These are phyloP conservation scores for Neotragus moschatus DNA, from an alignment of 2,113 vertebrate species.

Conservation along the genomic window DNA sequence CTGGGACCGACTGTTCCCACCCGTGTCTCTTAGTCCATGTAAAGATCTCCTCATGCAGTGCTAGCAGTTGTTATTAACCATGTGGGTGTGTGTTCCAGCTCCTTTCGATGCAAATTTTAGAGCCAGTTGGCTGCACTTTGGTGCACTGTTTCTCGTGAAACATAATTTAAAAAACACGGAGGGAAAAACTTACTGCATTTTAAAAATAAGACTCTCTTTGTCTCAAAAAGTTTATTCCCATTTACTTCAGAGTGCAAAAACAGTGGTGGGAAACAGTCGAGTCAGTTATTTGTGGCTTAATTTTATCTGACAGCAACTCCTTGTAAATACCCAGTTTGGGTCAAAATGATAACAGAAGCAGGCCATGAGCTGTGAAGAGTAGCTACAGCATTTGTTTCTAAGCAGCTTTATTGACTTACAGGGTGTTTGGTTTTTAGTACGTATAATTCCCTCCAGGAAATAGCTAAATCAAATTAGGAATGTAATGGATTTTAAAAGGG, in stretches of 20 bases:
- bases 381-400: not conserved
- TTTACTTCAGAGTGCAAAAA: not conserved
- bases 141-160: not conserved
- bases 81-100: not conserved
- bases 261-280: not conserved
- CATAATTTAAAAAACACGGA: conserved; percentile 39
- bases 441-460: conserved; percentile 48
- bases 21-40: not conserved
- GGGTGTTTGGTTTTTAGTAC: conserved; percentile 10
- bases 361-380: not conserved
- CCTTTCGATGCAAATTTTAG: not conserved
- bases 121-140: not conserved
- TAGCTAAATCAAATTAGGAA: conserved; percentile 49
- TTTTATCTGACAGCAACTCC: not conserved
- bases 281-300: not conserved
- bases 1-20: not conserved
- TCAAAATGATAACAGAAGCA: not conserved
- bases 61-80: not conserved
- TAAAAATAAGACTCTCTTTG: conserved; percentile 9
- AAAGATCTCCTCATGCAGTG: not conserved
- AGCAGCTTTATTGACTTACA: conserved; percentile 3
- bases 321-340: not conserved
- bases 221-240: not conserved
- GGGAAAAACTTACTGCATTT: not conserved
- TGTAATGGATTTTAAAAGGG: conserved; percentile 28